phyloP scores from a whole-genome alignment of 2,888 invertebrate species.

The Philereme vetulata region DNA sequence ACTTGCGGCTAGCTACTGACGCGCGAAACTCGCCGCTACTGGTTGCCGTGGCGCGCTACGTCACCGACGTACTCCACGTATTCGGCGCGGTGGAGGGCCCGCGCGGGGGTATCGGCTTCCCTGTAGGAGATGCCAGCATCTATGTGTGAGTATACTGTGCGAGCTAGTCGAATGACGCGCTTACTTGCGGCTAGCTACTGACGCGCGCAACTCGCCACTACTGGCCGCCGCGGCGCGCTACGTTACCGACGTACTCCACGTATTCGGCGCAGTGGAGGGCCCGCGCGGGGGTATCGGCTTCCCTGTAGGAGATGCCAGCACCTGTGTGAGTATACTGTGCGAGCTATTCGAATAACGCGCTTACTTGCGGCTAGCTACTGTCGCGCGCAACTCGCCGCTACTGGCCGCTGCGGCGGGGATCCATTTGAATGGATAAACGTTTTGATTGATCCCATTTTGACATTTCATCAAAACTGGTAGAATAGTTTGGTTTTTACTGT shows the following conservation, averaged over 20 bases:
- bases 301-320: slow-evolving; percentile 80
- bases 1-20: slow-evolving; percentile 84
- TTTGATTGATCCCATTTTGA: too few species aligned
- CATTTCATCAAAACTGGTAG: too few species aligned
- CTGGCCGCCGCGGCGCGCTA: slow-evolving; percentile 92
- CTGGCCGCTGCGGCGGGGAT: slow-evolving; percentile 91
- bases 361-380: slow-evolving; percentile 86
- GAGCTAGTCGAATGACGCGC: slow-evolving; percentile 94
- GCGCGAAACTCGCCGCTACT: slow-evolving; percentile 87
- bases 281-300: slow-evolving; percentile 89
- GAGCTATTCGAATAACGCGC: slow-evolving; percentile 95
- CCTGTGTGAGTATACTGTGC: slow-evolving; percentile 80
- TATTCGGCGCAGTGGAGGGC: slow-evolving; percentile 90
- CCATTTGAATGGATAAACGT: too few species aligned
- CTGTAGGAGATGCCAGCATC: slow-evolving; percentile 75
- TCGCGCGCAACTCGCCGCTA: slow-evolving; percentile 85
- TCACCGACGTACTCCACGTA: slow-evolving; percentile 90
- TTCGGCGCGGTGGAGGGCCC: slow-evolving; percentile 89
- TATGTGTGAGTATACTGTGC: slow-evolving; percentile 88
- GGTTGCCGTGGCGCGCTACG: slow-evolving; percentile 90
- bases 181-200: slow-evolving; percentile 86
- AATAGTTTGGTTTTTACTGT: too few species aligned
- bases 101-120: slow-evolving; percentile 89
- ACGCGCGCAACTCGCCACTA: slow-evolving; percentile 85
- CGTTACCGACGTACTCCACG: slow-evolving; percentile 90